Percentiles rank a stretch among this genome's conserved stretches.
Evolutionary conservation across 2,888 invertebrate species (phyloP).

Genomic region (Gibbula magus): DNA sequence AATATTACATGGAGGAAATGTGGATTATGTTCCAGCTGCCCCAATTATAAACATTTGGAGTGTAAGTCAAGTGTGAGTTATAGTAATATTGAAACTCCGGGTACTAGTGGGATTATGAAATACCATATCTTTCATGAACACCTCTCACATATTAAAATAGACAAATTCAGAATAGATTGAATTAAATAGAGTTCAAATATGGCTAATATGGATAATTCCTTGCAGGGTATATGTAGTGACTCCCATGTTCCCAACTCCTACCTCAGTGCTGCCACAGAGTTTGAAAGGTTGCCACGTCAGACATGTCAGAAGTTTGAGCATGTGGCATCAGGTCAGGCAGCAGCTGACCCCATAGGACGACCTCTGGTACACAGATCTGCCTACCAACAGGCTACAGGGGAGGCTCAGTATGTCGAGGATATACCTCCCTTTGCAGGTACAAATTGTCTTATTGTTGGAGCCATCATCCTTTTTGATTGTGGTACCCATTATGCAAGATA

Average conservation of each 20-base stretch:
- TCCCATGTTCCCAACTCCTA: not conserved
- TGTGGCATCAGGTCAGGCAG: conserved; percentile 64
- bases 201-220: not conserved
- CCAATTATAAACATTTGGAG: too few relatives aligned
- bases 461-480: not conserved
- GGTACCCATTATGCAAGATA: too few relatives aligned
- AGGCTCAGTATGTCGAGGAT: conserved; percentile 93
- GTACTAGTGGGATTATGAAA: too few relatives aligned
- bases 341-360: conserved; percentile 84
- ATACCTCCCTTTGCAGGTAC: conserved; percentile 82
- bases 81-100: too few relatives aligned
- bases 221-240: not conserved
- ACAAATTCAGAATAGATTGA: too few relatives aligned
- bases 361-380: conserved; percentile 88
- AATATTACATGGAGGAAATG: too few relatives aligned
- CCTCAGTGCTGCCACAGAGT: conserved; percentile 48
- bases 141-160: too few relatives aligned
- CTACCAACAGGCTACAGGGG: conserved; percentile 89
- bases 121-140: too few relatives aligned
- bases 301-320: conserved; percentile 75
- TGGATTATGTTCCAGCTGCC: too few relatives aligned
- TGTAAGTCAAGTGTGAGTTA: too few relatives aligned
- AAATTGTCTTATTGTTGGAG: not conserved
- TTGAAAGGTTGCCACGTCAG: conserved; percentile 45
- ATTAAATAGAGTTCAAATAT: too few relatives aligned